Percentiles rank a stretch among this genome's conserved stretches.
Evolutionary conservation across 2,888 invertebrate species (phyloP).

Genomic region (Brachynemurus nebulosus): DNA sequence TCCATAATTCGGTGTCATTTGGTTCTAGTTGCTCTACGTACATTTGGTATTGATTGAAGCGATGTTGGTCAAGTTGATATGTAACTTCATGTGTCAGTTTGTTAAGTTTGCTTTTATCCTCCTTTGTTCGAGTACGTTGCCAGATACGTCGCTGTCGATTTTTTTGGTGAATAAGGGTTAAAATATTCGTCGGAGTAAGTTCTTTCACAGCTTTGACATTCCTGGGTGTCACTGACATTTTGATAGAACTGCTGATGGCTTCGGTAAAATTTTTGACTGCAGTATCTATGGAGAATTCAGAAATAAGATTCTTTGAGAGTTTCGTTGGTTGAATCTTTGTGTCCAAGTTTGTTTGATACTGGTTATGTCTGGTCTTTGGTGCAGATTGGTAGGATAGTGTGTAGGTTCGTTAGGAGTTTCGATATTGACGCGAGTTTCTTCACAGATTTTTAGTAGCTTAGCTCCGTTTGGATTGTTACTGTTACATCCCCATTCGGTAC

Average conservation of each 20-base stretch:
- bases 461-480: not conserved
- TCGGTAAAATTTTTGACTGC: too few relatives aligned
- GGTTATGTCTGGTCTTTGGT: not conserved
- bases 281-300: too few relatives aligned
- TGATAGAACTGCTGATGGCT: too few relatives aligned
- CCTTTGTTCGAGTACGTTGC: too few relatives aligned
- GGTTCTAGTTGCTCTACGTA: slow-evolving; percentile 9
- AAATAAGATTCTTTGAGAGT: not conserved
- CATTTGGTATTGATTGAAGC: slow-evolving; percentile 7
- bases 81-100: slow-evolving; percentile 10
- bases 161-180: slow-evolving; percentile 11
- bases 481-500: not conserved
- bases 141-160: slow-evolving; percentile 8
- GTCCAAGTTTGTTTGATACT: not conserved
- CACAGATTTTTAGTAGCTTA: not conserved
- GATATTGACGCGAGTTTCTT: not conserved
- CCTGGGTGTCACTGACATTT: too few relatives aligned
- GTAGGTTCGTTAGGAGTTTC: not conserved
- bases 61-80: slow-evolving; percentile 7
- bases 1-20: slow-evolving; percentile 6
- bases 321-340: not conserved
- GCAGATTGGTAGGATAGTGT: not conserved
- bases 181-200: slow-evolving; percentile 5
- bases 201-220: not conserved
- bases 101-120: slow-evolving; percentile 9